A percentile compares a stretch with the other conserved stretches of the same genome.
Evolutionary conservation across 2,888 invertebrate genomes (phyloP).

Genomic region (Microctonus brassicae): DNA sequence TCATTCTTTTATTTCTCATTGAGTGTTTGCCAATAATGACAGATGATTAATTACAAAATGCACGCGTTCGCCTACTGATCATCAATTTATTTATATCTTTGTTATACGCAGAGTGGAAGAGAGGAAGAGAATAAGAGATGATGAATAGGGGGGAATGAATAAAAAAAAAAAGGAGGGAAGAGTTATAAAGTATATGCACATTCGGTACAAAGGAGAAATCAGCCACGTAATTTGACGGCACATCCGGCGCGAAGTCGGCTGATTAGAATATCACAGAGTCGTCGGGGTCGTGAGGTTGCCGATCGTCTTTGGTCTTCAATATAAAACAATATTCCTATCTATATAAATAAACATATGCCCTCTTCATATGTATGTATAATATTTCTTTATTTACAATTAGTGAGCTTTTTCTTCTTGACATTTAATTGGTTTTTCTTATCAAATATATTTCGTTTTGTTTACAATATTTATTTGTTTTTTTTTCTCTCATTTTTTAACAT

Average conservation of each 20-base stretch:
- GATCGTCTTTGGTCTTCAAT: constrained; percentile 14
- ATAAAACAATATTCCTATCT: constrained; percentile 4
- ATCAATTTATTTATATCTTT: constrained; percentile 2
- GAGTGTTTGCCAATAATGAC: constrained; percentile 10
- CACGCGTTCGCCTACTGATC: constrained; percentile 20
- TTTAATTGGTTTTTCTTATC: neutral
- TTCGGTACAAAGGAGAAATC: constrained; percentile 28
- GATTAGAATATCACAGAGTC: constrained; percentile 35
- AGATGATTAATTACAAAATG: constrained; percentile 23
- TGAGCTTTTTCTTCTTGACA: neutral
- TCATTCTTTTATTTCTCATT: neutral
- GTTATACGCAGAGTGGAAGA: neutral
- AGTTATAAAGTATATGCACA: no score
- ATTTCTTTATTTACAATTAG: neutral
- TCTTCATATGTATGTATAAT: neutral
- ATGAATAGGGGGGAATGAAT: neutral
- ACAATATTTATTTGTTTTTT: neutral
- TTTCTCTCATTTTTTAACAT: neutral
- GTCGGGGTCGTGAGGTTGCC: constrained; percentile 33
- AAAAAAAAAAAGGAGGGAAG: constrained; percentile 2
- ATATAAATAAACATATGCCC: neutral
- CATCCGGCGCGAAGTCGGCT: constrained; percentile 27
- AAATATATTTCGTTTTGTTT: neutral
- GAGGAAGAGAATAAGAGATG: neutral
- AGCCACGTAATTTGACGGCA: constrained; percentile 28